phyloP scores from a whole-genome alignment of 2,888 invertebrate genomes.

The Tetranychus truncatus region DNA sequence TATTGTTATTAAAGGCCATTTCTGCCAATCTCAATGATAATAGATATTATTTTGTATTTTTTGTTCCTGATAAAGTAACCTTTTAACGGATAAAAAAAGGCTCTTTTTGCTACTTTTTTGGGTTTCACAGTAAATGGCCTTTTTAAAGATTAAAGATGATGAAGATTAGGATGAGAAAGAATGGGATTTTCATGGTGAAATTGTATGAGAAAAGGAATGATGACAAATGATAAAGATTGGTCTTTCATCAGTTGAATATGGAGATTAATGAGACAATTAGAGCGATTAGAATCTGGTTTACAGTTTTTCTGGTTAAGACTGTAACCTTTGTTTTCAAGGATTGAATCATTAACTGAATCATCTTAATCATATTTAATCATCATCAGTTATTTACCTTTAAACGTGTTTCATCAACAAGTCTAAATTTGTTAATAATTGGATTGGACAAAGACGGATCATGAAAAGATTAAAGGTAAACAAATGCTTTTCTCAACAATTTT shows the following conservation, averaged over 20 bases:
- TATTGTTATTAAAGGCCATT: background rate
- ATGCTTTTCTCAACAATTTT: too few species aligned
- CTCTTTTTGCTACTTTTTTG: background rate
- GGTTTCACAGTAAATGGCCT: background rate
- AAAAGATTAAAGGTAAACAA: too few species aligned
- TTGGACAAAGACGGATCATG: too few species aligned
- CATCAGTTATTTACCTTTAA: too few species aligned
- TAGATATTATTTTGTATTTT: background rate
- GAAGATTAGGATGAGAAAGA: background rate
- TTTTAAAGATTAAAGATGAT: background rate
- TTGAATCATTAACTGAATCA: too few species aligned
- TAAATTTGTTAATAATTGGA: too few species aligned
- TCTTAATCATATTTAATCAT: too few species aligned
- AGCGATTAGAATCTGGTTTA: background rate
- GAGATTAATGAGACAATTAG: background rate
- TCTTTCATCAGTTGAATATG: background rate
- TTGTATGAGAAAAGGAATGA: background rate
- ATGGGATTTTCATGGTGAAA: background rate
- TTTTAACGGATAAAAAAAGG: background rate
- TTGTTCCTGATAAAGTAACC: background rate
- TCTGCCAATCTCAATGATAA: background rate
- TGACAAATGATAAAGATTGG: background rate
- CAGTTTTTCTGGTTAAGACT: too few species aligned
- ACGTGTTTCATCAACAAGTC: too few species aligned
- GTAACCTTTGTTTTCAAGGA: too few species aligned